Conservation (phyloP, 2,113 vertebrate genomes). For the Felis chaus region DNA sequence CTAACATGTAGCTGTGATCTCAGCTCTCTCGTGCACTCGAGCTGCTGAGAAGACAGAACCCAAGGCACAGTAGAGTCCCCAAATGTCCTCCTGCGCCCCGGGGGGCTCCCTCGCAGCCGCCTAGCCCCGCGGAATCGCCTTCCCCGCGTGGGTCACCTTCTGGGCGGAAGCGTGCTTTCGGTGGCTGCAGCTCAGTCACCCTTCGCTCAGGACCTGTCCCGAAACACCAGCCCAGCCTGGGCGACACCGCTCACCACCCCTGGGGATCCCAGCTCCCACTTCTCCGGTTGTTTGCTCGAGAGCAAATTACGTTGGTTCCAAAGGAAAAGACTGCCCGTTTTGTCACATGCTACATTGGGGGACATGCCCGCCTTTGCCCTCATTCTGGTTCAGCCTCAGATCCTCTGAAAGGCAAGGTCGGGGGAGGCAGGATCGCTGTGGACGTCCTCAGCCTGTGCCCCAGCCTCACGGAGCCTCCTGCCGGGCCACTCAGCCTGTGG, state of each 20-base stretch:
- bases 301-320: not conserved
- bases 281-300: not conserved
- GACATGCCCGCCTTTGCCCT: no score
- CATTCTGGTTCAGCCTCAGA: not conserved
- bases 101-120: fast-evolving
- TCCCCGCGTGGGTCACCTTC: fast-evolving
- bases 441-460: fast-evolving
- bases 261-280: fast-evolving
- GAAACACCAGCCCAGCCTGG: not conserved
- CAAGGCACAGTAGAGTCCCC: not conserved
- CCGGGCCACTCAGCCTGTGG: not conserved
- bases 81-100: fast-evolving
- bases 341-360: not conserved
- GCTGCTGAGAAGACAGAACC: not conserved
- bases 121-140: not conserved
- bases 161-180: not conserved
- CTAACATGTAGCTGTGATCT: not conserved
- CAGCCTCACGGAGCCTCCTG: no score
- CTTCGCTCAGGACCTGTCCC: not conserved
- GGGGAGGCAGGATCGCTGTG: not conserved
- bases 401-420: not conserved
- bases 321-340: not conserved
- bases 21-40: not conserved
- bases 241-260: not conserved
- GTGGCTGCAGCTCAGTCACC: fast-evolving